phyloP scores from a whole-genome alignment of 2,113 vertebrate genomes.

The Spermophilus dauricus region DNA sequence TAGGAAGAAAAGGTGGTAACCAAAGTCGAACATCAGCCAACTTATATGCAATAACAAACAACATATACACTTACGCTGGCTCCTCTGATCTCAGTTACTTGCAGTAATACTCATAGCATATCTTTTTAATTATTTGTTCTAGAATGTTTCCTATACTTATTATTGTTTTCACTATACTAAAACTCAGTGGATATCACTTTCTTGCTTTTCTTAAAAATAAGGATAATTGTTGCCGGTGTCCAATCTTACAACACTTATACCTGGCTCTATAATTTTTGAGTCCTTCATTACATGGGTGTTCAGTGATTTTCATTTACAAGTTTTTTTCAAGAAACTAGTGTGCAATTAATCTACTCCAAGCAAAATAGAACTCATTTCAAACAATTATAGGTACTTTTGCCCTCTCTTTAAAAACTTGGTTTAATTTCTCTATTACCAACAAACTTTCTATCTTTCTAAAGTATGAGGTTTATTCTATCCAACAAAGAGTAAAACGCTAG shows the following conservation, averaged over 20 bases:
- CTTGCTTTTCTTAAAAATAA: background rate
- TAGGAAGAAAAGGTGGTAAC: background rate
- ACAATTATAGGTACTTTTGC: background rate
- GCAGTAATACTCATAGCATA: background rate
- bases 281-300: background rate
- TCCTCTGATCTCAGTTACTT: background rate
- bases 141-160: background rate
- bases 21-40: background rate
- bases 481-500: background rate
- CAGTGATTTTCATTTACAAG: background rate
- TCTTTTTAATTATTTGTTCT: background rate
- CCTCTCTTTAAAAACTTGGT: background rate
- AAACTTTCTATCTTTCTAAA: background rate
- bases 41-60: background rate
- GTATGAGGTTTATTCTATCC: background rate
- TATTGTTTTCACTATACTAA: background rate
- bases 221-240: background rate
- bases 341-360: background rate
- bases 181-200: background rate
- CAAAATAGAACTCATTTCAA: background rate
- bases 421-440: background rate
- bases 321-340: conserved; percentile 15
- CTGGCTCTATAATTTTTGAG: background rate
- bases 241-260: background rate
- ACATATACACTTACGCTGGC: background rate